phyloP scores from a whole-genome alignment of 2,797 vertebrate genomes.

The Enteromius thamalakanensis region DNA sequence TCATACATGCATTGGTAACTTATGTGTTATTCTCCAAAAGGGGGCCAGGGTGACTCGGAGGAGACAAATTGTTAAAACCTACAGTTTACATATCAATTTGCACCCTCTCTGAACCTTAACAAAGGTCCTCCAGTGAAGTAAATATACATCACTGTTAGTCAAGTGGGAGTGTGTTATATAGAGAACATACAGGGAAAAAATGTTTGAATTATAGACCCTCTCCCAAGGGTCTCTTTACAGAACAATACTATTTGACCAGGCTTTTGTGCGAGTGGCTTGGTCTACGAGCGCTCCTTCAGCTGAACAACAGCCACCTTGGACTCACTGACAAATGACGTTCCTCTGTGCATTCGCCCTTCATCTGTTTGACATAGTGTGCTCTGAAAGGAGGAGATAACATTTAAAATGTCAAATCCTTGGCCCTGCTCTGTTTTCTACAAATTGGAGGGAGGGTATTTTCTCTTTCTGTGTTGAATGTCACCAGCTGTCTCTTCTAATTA shows the following conservation, averaged over 20 bases:
- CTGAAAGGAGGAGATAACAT: constrained; percentile 25
- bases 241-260: constrained; percentile 9
- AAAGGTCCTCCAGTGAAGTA: background rate
- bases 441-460: background rate
- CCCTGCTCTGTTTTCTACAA: constrained; percentile 1
- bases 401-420: constrained; percentile 31
- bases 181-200: background rate
- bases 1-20: too few relatives aligned
- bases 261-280: constrained; percentile 23
- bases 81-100: background rate
- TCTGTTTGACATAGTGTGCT: background rate
- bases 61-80: too few relatives aligned
- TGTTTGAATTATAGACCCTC: background rate
- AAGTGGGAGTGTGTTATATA: background rate
- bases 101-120: constrained; percentile 1
- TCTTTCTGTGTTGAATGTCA: constrained; percentile 18
- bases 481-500: constrained; percentile 27
- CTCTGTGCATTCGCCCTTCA: constrained; percentile 1
- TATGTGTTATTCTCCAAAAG: too few relatives aligned
- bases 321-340: background rate
- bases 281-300: constrained; percentile 5
- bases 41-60: too few relatives aligned
- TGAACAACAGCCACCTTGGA: background rate
- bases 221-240: constrained; percentile 7
- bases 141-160: constrained; percentile 10